A percentile compares a stretch with the other conserved stretches of the same genome.
Evolutionary conservation across 2,113 vertebrate species (phyloP).

Genomic region (Chitala chitala): DNA sequence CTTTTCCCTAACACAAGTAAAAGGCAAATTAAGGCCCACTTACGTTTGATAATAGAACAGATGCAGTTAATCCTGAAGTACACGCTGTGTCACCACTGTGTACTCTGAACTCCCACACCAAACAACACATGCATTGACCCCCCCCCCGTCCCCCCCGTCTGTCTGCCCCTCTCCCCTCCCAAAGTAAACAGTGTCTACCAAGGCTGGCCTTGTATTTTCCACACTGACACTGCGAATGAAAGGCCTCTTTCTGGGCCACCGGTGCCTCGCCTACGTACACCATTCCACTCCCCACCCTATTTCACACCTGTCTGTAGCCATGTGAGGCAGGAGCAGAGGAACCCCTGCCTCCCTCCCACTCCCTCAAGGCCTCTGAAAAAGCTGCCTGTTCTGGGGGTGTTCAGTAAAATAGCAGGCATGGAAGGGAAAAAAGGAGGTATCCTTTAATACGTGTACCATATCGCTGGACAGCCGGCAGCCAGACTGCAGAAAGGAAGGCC

Average conservation of each 20-base stretch:
- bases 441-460: too few relatives aligned
- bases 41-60: too few relatives aligned
- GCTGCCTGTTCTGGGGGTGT: too few relatives aligned
- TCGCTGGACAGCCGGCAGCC: too few relatives aligned
- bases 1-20: too few relatives aligned
- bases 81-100: not conserved
- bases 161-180: not conserved
- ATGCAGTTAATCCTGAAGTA: too few relatives aligned
- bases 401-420: too few relatives aligned
- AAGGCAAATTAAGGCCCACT: too few relatives aligned
- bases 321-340: not conserved
- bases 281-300: not conserved
- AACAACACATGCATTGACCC: not conserved
- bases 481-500: too few relatives aligned
- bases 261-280: not conserved
- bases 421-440: too few relatives aligned
- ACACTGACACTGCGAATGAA: slow-evolving; percentile 13
- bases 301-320: slow-evolving; percentile 21
- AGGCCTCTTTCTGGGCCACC: slow-evolving; percentile 20
- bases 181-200: slow-evolving; percentile 13
- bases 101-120: not conserved
- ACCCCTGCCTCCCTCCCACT: not conserved
- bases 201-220: slow-evolving; percentile 19
- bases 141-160: not conserved
- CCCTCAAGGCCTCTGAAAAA: too few relatives aligned